Percentiles rank a stretch among this genome's conserved stretches.
Evolutionary conservation across 2,113 vertebrate species (phyloP).

Genomic region (Sinocyclocheilus maitianheensis): DNA sequence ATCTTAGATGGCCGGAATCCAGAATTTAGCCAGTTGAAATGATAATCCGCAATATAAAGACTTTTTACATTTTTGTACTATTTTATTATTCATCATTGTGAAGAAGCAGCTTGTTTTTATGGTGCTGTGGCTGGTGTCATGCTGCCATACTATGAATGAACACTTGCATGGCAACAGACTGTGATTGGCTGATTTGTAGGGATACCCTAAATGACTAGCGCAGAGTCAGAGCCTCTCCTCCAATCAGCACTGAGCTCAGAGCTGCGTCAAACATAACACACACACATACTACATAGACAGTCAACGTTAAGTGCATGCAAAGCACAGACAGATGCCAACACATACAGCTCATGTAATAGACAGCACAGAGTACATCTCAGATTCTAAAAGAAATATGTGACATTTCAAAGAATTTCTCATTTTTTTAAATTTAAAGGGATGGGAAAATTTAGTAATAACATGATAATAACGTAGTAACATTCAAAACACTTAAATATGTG

Average conservation of each 20-base stretch:
- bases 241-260: constrained; percentile 62
- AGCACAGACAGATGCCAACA: background rate
- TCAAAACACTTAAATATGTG: background rate
- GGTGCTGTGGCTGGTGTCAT: background rate
- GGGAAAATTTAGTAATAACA: background rate
- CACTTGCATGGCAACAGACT: constrained; percentile 69
- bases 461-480: background rate
- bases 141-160: constrained; percentile 42
- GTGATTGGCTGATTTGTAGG: constrained; percentile 65
- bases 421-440: background rate
- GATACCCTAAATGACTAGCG: constrained; percentile 59
- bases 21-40: no score
- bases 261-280: constrained; percentile 48
- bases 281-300: background rate
- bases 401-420: no score
- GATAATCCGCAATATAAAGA: no score
- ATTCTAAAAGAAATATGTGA: no score
- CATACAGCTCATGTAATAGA: background rate
- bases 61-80: no score
- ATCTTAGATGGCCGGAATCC: no score
- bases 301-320: background rate
- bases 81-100: background rate
- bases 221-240: constrained; percentile 53
- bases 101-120: background rate
- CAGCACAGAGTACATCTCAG: background rate